phyloP scores from a whole-genome alignment of 2,113 vertebrate species.

The Leucoraja erinaceus region DNA sequence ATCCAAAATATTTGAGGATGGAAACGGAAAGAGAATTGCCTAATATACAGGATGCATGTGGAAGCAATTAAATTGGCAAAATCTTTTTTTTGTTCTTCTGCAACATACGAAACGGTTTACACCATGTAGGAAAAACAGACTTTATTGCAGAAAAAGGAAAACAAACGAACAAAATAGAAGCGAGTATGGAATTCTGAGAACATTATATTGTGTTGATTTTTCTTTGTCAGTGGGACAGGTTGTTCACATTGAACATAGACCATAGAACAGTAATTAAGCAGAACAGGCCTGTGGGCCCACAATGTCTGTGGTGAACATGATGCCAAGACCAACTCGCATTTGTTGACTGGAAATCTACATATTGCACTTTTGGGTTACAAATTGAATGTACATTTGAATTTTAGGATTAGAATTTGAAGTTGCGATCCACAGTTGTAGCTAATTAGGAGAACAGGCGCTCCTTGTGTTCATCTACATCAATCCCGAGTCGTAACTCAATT shows the following conservation, averaged over 20 bases:
- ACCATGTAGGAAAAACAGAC: background rate
- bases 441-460: background rate
- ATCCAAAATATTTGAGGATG: constrained; percentile 23
- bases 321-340: no score
- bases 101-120: constrained; percentile 3
- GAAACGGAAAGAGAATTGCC: constrained; percentile 10
- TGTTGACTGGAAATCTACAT: background rate
- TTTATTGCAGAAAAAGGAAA: background rate
- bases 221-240: background rate
- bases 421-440: background rate
- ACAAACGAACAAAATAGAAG: background rate
- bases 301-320: no score
- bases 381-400: background rate
- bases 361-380: background rate
- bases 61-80: constrained; percentile 33
- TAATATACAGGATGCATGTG: constrained; percentile 17
- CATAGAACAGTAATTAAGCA: no score
- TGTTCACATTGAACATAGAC: background rate
- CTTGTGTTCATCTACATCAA: background rate
- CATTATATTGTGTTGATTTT: background rate
- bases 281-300: no score
- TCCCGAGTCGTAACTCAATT: background rate
- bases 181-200: background rate
- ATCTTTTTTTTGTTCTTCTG: constrained; percentile 31
- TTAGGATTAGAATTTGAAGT: background rate